Base-by-base conservation (phyloP, 23 tunicate species). In the Ciona savignyi region DNA sequence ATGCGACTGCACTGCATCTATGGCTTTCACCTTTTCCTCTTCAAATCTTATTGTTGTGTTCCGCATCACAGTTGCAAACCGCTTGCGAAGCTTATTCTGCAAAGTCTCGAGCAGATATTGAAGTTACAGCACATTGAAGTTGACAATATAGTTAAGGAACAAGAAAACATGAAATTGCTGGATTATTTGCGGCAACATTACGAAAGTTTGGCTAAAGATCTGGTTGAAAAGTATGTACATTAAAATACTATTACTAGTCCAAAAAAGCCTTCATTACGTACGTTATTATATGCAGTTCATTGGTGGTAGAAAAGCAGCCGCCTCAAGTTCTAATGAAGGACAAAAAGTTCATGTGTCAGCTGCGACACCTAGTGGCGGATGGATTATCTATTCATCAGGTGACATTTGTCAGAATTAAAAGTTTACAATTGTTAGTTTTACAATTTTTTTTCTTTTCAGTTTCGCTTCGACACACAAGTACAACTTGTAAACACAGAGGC, bases 251-350 rank as follows among this genome's bases (percentile, higher is more conserved):
- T n/a, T n/a, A n/a, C n/a, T n/a, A n/a, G n/a, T n/a, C n/a, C n/a
- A n/a, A n/a, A n/a, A n/a, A n/a, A n/a, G n/a, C n/a, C n/a, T n/a
- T n/a, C n/a, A n/a, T n/a, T n/a, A 42, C 56, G 15, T 15, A 42
- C 15, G 56, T 63, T 63, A 9, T 63, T 20, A 3, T 65, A 61
- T 80, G 4, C 70, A 91, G 96, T 1, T 73, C 94, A n/a, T 63
- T 95, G 25, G 83, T 95, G 25, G 84, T 95, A 15, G 99, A 95
- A 30, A 95, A 80, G 30, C 87, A n/a, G 31, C 96, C 99, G n/a
- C 92, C 96, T 1, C 99, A 95, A 80, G 99, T 95, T 71, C 63
- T 95, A 34, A 95, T 95, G 99, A 95, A 95, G 66, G 99, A 95
- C 33, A 95, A 95, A 60, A 80, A 95, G 68, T 95, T 95, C 68